Conservation (phyloP, 2,113 vertebrate species). For the Melospiza georgiana region DNA sequence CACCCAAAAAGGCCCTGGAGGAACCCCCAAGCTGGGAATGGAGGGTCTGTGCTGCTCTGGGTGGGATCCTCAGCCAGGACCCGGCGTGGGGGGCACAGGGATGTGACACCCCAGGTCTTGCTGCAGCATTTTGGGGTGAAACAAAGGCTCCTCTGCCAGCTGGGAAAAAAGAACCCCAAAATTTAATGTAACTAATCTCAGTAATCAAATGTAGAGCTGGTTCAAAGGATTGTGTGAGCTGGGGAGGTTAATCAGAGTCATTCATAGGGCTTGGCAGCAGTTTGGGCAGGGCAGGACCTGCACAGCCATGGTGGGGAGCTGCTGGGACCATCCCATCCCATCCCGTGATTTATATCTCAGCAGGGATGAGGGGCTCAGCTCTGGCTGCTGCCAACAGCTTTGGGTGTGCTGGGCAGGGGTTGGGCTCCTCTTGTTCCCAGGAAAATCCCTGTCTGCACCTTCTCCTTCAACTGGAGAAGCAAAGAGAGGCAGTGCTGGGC, state of each 20-base stretch:
- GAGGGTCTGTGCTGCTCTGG: background rate
- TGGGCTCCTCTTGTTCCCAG: rapidly evolving
- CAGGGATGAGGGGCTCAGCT: rapidly evolving
- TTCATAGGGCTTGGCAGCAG: background rate
- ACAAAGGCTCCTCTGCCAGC: background rate
- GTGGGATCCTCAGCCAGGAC: background rate
- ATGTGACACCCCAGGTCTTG: background rate
- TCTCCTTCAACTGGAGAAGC: background rate
- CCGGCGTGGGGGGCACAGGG: rapidly evolving
- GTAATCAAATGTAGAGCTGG: background rate
- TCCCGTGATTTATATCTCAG: rapidly evolving
- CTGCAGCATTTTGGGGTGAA: background rate
- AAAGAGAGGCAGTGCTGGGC: background rate
- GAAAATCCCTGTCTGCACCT: background rate
- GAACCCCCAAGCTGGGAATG: background rate
- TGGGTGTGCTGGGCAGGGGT: background rate
- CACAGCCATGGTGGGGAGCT: rapidly evolving
- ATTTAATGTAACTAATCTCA: background rate
- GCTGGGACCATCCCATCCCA: background rate
- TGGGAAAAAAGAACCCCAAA: background rate
- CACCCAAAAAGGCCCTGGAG: background rate
- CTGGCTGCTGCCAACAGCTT: background rate
- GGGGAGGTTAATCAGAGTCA: background rate
- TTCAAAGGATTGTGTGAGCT: background rate
- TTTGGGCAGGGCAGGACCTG: background rate